Evolutionary conservation across 2,888 invertebrate genomes (phyloP), one percentile per base, ranked within the genome.

Genomic region (Stenchaetothrips biformis): DNA sequence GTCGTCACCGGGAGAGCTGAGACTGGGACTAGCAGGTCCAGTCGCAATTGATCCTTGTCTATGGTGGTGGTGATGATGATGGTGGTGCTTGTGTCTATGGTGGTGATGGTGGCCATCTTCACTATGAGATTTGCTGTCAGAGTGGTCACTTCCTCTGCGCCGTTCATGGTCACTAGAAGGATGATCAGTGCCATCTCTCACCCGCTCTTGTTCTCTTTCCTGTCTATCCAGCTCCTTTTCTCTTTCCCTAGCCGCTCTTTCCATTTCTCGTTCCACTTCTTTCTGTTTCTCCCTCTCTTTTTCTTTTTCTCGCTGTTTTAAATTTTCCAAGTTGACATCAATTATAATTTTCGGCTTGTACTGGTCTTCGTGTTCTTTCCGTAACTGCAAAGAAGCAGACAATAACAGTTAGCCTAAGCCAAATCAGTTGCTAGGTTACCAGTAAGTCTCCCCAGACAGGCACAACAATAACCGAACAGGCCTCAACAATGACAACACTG

Each of bases 301-400:
- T 62, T 87, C 86, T 67, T 87, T 87, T 80, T 86, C 86, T 48
- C 84, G 82, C 25, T 85, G 84, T 79, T 87, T 87, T 9, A 87
- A 87, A 59, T 87, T 87, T 25, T 87, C 87, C 82, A 88, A 87
- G 74, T 88, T 86, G 81, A 89, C 88, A 80, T 88, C 88, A 83
- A 96, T 92, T 80, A 96, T 89, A 83, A 95, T 91, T 84, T 93
- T 92, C 80, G 97, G 96, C 86, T 91, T 92, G 87, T 96, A 95
- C 85, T 92, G 91, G 85, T 93, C 94, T 85, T 96, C 96, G 79
- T 93, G 90, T 86, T 93, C 93, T 83, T 90, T 90, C 85, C 92
- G 90, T 83, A 91, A 87, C 91, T 92, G 84, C 18, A 85, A 85
- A 80, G 81, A 78, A 62, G 47, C 78, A 83, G 78, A 80, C 81